Conservation (phyloP, 2,888 invertebrate genomes). For the Aspidiotus rigidus region DNA sequence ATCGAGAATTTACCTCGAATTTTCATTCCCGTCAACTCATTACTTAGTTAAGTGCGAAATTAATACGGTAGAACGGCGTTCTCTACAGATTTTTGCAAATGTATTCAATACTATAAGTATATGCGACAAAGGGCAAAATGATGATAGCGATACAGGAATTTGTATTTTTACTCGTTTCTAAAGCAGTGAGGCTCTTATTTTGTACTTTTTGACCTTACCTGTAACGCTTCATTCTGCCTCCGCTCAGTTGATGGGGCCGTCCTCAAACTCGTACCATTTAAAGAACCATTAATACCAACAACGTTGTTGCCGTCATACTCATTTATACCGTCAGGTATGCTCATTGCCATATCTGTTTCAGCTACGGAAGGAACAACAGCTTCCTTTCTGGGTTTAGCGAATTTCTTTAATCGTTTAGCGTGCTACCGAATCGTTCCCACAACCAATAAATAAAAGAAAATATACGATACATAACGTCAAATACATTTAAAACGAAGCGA, state of each 20-base stretch:
- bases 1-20: too few relatives aligned
- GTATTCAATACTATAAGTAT: too few relatives aligned
- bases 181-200: too few relatives aligned
- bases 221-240: not conserved
- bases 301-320: conserved; percentile 5
- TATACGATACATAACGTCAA: too few relatives aligned
- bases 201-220: not conserved
- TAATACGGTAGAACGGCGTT: too few relatives aligned
- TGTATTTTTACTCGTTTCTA: too few relatives aligned
- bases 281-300: not conserved
- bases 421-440: conserved; percentile 24
- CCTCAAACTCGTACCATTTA: not conserved
- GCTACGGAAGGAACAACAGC: conserved; percentile 23
- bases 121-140: too few relatives aligned
- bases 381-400: conserved; percentile 19
- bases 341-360: conserved; percentile 5
- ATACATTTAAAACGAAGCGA: too few relatives aligned
- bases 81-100: too few relatives aligned
- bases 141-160: too few relatives aligned
- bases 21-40: too few relatives aligned
- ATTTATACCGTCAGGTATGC: conserved; percentile 17
- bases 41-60: too few relatives aligned
- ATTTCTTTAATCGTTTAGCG: conserved; percentile 28
- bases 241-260: not conserved
- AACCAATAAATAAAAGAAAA: conserved; percentile 26